Conservation (phyloP, 2,113 vertebrate species). For the Nothoprocta perdicaria region DNA sequence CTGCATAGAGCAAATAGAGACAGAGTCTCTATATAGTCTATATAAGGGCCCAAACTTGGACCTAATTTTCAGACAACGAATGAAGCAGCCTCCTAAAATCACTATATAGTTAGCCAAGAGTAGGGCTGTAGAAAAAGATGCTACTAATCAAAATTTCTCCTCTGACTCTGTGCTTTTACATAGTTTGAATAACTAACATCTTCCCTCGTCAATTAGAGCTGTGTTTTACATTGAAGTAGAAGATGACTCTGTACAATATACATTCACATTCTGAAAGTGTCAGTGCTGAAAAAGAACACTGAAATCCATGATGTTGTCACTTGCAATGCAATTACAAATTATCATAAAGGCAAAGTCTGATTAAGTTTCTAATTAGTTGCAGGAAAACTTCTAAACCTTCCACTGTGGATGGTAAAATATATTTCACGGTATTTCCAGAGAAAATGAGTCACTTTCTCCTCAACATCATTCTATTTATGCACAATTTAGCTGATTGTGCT, state of each 20-base stretch:
- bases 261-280: neutral
- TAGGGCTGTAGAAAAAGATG: neutral
- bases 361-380: neutral
- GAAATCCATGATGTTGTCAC: neutral
- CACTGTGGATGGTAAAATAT: neutral
- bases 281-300: neutral
- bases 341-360: neutral
- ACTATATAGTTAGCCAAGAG: neutral
- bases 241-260: neutral
- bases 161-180: neutral
- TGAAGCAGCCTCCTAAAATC: neutral
- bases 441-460: neutral
- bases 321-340: neutral
- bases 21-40: neutral
- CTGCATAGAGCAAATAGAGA: neutral
- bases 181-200: neutral
- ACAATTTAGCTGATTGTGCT: neutral
- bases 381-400: conserved; percentile 29
- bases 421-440: neutral
- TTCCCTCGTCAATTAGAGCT: neutral
- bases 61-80: neutral
- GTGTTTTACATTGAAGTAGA: neutral
- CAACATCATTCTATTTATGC: neutral
- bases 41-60: neutral
- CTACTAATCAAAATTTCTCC: neutral